A percentile compares a stretch with the other conserved stretches of the same genome.
phyloP scores from a whole-genome alignment of 2,888 invertebrate genomes.

The Drosophila multiciliata region DNA sequence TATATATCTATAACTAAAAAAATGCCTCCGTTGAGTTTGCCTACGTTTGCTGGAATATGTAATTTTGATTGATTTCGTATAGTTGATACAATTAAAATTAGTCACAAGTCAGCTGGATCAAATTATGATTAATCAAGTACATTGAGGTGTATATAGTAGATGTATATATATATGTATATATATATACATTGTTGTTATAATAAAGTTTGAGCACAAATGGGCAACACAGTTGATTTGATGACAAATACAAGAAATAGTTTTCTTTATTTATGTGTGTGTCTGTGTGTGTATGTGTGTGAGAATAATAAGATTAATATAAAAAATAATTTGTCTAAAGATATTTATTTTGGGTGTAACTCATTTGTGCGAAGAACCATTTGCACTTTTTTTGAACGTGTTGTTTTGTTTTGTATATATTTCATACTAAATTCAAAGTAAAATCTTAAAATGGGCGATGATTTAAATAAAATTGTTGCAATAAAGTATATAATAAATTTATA shows the following conservation, averaged over 20 bases:
- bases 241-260: constrained; percentile 43
- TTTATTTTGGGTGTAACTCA: constrained; percentile 81
- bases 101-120: constrained; percentile 65
- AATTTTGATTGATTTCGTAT: constrained; percentile 5
- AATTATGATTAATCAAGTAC: constrained; percentile 46
- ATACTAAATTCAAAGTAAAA: constrained; percentile 39
- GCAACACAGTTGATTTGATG: constrained; percentile 41
- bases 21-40: constrained; percentile 67
- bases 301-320: constrained; percentile 20
- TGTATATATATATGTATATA: constrained; percentile 9
- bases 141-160: constrained; percentile 36
- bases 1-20: constrained; percentile 13
- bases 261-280: constrained; percentile 10
- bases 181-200: constrained; percentile 18
- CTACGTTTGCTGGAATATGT: constrained; percentile 25
- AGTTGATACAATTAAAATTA: constrained; percentile 61
- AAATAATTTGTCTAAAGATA: constrained; percentile 4
- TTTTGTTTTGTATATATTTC: constrained; percentile 6
- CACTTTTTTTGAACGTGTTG: constrained; percentile 4
- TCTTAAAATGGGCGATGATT: constrained; percentile 28
- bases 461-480: constrained; percentile 16
- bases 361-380: constrained; percentile 66
- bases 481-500: constrained; percentile 41
- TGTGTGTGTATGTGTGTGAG: constrained; percentile 15
- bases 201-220: constrained; percentile 42